phyloP scores from a whole-genome alignment of 1,140 invertebrate species.

The Drosophila ananassae region DNA sequence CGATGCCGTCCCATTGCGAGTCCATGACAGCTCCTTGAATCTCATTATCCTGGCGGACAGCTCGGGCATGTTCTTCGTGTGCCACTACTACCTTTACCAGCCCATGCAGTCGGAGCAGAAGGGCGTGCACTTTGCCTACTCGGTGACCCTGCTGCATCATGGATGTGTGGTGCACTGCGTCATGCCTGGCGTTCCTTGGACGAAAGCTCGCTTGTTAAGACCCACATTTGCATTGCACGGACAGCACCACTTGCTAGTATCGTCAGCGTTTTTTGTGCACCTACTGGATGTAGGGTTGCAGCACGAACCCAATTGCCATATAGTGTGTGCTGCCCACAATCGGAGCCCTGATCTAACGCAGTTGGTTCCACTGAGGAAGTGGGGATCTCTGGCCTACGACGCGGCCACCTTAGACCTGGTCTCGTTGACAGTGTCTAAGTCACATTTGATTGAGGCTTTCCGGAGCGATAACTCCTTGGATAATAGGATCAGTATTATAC shows the following conservation, averaged over 20 bases:
- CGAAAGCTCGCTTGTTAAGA: slow-evolving; percentile 88
- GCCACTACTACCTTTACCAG: slow-evolving; percentile 93
- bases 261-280: slow-evolving; percentile 91
- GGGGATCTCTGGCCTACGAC: slow-evolving; percentile 87
- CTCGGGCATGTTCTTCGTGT: slow-evolving; percentile 90
- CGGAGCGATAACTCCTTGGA: slow-evolving; percentile 87
- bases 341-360: slow-evolving; percentile 86
- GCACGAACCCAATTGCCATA: slow-evolving; percentile 92
- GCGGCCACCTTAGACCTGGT: slow-evolving; percentile 89
- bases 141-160: slow-evolving; percentile 91
- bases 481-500: slow-evolving; percentile 90
- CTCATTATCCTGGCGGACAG: slow-evolving; percentile 90
- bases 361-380: slow-evolving; percentile 87
- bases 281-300: slow-evolving; percentile 91
- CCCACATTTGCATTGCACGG: slow-evolving; percentile 90
- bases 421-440: slow-evolving; percentile 86
- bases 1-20: slow-evolving; percentile 90
- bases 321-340: slow-evolving; percentile 86
- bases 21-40: slow-evolving; percentile 92
- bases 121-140: slow-evolving; percentile 92
- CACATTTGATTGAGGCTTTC: slow-evolving; percentile 88
- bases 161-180: slow-evolving; percentile 92
- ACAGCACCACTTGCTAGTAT: slow-evolving; percentile 90
- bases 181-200: slow-evolving; percentile 91
- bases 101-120: slow-evolving; percentile 87